Evolutionary conservation across 2,113 vertebrate genomes (phyloP).

Genomic region (Nothoprocta perdicaria): DNA sequence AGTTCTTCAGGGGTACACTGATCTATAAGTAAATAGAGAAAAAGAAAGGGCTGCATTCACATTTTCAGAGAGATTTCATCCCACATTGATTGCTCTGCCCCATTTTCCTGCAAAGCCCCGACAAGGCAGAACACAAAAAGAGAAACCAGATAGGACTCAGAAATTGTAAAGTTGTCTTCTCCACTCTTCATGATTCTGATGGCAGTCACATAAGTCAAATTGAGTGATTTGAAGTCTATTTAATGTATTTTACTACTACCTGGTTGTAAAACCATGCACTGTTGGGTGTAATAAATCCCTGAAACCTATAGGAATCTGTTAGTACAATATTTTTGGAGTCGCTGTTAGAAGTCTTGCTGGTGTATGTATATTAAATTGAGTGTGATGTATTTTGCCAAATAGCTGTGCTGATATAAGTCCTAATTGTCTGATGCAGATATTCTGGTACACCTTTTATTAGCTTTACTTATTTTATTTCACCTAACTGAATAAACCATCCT

Average conservation of each 20-base stretch:
- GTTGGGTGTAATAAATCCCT: neutral
- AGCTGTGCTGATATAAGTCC: neutral
- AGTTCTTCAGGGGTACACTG: conserved; percentile 30
- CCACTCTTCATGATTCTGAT: neutral
- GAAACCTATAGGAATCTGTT: neutral
- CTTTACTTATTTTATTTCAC: neutral
- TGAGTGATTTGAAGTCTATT: neutral
- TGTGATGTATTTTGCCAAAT: neutral
- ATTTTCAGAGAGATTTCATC: conserved; percentile 47
- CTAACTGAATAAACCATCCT: neutral
- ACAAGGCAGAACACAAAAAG: neutral
- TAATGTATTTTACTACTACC: rapidly evolving
- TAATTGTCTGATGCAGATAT: neutral
- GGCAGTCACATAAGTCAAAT: neutral
- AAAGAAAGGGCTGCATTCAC: conserved; percentile 35
- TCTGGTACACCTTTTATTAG: neutral
- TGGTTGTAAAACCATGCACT: neutral
- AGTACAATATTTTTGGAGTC: neutral
- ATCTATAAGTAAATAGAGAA: conserved; percentile 46
- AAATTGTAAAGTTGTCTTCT: conserved; percentile 24
- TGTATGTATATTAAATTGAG: neutral
- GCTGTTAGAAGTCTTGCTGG: neutral
- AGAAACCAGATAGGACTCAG: neutral
- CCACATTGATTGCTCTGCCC: conserved; percentile 18
- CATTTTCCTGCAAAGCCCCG: conserved; percentile 27